Evolutionary conservation across 2,888 invertebrate species (phyloP).

Genomic region (Diarsia rubi): DNA sequence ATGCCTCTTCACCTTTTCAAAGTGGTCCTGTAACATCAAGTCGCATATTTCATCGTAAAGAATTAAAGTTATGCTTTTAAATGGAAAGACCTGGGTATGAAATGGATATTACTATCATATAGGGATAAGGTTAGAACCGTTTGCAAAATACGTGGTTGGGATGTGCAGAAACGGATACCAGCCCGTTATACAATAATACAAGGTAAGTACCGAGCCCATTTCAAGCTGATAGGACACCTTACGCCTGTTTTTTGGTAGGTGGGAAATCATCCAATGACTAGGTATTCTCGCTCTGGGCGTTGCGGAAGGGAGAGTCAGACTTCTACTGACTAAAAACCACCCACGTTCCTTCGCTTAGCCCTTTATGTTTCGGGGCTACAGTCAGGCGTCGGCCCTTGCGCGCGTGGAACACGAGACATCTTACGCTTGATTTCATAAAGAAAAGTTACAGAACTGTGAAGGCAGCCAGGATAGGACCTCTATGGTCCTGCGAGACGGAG

Average conservation of each 20-base stretch:
- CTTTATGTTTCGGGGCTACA: too few relatives aligned
- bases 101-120: background rate
- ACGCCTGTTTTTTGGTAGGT: background rate
- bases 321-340: too few relatives aligned
- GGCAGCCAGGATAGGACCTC: conserved; percentile 68
- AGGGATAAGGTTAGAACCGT: background rate
- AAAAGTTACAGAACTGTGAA: conserved; percentile 75
- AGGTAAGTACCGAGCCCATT: background rate
- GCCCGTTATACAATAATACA: too few relatives aligned
- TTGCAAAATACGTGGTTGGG: too few relatives aligned
- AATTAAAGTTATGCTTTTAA: background rate
- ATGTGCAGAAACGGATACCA: too few relatives aligned
- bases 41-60: background rate
- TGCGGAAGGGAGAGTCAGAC: too few relatives aligned
- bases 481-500: conserved; percentile 72
- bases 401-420: background rate
- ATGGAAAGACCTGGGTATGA: background rate
- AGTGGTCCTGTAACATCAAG: conserved; percentile 69
- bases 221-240: background rate
- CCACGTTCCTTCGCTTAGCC: too few relatives aligned
- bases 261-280: too few relatives aligned
- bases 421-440: background rate
- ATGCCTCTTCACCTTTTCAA: conserved; percentile 76
- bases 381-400: too few relatives aligned
- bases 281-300: too few relatives aligned